Evolutionary conservation across 2,888 invertebrate genomes (phyloP).

Genomic region (Patella pellucida): DNA sequence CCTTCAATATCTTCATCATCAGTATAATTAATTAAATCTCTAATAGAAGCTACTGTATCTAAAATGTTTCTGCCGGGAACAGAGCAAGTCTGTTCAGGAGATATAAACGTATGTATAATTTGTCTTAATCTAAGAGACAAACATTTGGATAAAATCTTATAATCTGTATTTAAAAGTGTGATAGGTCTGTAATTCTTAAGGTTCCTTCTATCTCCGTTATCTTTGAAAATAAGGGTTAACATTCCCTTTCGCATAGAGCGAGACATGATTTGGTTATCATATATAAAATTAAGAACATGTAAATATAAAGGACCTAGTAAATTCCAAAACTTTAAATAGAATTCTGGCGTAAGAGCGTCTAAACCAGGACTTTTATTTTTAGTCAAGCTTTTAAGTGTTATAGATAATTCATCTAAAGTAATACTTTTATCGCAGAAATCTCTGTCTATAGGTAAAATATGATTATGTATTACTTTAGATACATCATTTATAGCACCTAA

Average conservation of each 20-base stretch:
- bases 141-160: not conserved
- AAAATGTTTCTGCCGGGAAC: too few relatives aligned
- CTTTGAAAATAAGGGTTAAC: not conserved
- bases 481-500: not conserved
- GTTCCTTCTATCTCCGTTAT: not conserved
- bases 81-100: too few relatives aligned
- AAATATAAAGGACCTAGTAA: not conserved
- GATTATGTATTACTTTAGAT: not conserved
- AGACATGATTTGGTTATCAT: not conserved
- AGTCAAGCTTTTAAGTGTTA: not conserved
- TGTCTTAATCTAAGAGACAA: not conserved
- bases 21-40: too few relatives aligned
- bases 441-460: not conserved
- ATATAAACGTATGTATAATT: not conserved
- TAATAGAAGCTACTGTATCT: too few relatives aligned
- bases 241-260: not conserved
- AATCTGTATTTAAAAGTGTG: not conserved
- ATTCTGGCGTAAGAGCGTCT: not conserved
- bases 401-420: not conserved
- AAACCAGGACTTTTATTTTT: not conserved
- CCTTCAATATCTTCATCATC: too few relatives aligned
- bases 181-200: not conserved
- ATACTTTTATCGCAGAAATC: not conserved
- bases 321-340: not conserved
- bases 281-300: not conserved